Percentiles rank a stretch among this genome's conserved stretches.
These are phyloP conservation scores for Hexactinellida sp. DNA, from an alignment of 37 sponge, comb jelly and placozoan species.

Conservation along the genomic window DNA sequence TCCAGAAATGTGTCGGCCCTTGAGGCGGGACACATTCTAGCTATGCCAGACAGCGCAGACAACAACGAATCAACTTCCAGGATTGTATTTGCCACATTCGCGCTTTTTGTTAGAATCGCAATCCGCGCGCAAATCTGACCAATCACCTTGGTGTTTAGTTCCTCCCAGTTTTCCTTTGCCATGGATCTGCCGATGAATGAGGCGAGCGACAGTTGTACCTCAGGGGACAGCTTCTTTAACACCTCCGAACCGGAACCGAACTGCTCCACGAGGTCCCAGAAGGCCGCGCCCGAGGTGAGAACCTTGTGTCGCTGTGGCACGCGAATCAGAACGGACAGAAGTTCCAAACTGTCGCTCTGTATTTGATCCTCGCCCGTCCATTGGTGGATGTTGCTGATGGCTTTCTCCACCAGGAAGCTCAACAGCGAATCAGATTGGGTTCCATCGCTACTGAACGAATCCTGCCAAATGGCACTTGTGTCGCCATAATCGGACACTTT, in stretches of 20 bases:
- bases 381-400: background rate
- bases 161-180: slow-evolving; percentile 9
- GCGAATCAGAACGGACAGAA: background rate
- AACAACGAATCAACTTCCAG: background rate
- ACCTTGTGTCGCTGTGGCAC: background rate
- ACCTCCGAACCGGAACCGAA: background rate
- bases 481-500: slow-evolving; percentile 2
- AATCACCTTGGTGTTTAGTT: background rate
- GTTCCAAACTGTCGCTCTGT: slow-evolving; percentile 3
- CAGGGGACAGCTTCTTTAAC: background rate
- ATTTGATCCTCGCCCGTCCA: slow-evolving; percentile 9
- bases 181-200: background rate
- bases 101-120: background rate
- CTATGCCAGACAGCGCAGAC: background rate
- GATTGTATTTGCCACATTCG: background rate
- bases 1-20: background rate
- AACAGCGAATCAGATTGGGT: background rate
- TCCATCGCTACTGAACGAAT: background rate
- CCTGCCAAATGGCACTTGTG: background rate
- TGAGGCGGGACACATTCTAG: background rate
- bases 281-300: background rate
- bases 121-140: background rate
- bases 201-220: background rate
- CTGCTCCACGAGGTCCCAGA: slow-evolving; percentile 2
- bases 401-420: background rate